Conservation (phyloP, 2,888 invertebrate species). For the Sminthurides aquaticus region DNA sequence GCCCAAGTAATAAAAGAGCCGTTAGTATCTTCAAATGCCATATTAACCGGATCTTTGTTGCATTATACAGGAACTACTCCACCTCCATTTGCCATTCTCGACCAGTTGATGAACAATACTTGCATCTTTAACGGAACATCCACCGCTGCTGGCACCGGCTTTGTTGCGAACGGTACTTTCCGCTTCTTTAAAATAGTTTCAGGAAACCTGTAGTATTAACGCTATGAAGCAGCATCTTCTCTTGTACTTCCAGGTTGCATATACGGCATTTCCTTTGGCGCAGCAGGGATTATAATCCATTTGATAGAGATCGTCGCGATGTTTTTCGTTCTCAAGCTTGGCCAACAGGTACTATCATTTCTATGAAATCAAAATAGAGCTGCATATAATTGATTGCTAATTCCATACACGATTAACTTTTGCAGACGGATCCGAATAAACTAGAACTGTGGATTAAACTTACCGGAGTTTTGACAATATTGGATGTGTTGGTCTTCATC, state of each 20-base stretch:
- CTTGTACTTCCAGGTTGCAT: conserved; percentile 14
- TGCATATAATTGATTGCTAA: background rate
- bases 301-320: conserved; percentile 7
- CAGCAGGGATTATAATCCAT: conserved; percentile 11
- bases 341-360: conserved; percentile 11
- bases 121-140: too few species aligned
- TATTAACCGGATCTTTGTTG: too few species aligned
- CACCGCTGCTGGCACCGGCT: too few species aligned
- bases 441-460: conserved; percentile 11
- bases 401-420: too few species aligned
- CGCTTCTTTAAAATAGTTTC: too few species aligned
- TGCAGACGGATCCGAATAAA: conserved; percentile 10
- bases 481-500: conserved; percentile 9
- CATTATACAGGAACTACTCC: background rate
- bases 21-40: too few species aligned
- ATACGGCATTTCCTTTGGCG: conserved; percentile 4
- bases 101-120: background rate
- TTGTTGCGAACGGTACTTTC: too few species aligned
- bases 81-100: background rate
- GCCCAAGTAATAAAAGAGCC: too few species aligned
- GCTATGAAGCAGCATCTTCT: too few species aligned
- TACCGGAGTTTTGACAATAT: conserved; percentile 2
- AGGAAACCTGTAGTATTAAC: too few species aligned
- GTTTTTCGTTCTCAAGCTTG: conserved; percentile 9
- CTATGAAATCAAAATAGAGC: background rate